Evolutionary conservation across 2,888 invertebrate species (phyloP).

Genomic region (Strigamia transsilvanica): DNA sequence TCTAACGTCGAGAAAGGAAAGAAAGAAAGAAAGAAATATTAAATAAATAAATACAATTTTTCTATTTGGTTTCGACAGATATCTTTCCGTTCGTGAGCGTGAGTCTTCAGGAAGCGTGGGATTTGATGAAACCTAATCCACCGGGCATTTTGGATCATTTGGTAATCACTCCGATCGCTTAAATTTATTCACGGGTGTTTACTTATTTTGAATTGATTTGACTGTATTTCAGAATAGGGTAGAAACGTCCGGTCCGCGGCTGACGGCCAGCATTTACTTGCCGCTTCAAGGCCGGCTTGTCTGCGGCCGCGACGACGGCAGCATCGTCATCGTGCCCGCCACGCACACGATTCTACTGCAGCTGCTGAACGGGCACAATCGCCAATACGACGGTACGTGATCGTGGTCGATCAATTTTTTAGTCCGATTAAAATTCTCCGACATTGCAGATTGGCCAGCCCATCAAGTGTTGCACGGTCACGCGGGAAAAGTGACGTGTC

Average conservation of each 20-base stretch:
- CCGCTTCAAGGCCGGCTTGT: slow-evolving; percentile 92
- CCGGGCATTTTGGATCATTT: slow-evolving; percentile 91
- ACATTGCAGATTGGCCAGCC: slow-evolving; percentile 80
- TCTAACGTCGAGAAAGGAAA: not conserved
- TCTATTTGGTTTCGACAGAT: slow-evolving; percentile 64
- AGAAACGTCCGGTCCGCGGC: slow-evolving; percentile 68
- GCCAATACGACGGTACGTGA: slow-evolving; percentile 74
- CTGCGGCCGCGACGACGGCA: slow-evolving; percentile 93
- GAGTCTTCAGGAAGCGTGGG: slow-evolving; percentile 87
- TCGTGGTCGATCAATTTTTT: slow-evolving; percentile 55
- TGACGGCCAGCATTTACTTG: slow-evolving; percentile 94
- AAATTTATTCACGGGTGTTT: no score
- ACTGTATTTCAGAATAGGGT: slow-evolving; percentile 53
- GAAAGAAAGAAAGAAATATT: not conserved
- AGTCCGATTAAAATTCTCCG: not conserved
- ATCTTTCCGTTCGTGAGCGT: slow-evolving; percentile 81
- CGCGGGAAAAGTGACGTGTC: slow-evolving; percentile 90
- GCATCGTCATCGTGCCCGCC: slow-evolving; percentile 94
- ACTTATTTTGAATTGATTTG: no score
- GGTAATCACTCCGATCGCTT: no score
- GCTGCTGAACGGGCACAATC: slow-evolving; percentile 84
- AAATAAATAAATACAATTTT: not conserved
- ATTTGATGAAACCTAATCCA: slow-evolving; percentile 83
- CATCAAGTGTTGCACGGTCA: slow-evolving; percentile 90
- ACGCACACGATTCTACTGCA: slow-evolving; percentile 95